Conservation (phyloP, 2,888 invertebrate species). For the Cecidostiba fungosa region DNA sequence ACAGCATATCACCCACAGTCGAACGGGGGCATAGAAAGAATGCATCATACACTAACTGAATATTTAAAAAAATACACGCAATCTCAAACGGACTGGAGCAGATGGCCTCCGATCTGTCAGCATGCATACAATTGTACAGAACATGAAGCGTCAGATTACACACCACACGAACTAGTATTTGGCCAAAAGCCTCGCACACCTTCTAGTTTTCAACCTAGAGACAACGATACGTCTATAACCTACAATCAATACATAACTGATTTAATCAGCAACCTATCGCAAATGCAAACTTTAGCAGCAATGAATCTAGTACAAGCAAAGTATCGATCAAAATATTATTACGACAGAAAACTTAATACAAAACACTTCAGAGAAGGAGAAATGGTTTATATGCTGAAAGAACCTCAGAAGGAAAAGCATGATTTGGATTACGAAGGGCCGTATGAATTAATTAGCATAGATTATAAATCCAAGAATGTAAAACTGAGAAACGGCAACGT, state of each 20-base stretch:
- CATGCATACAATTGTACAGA: conserved; percentile 1
- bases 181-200: background rate
- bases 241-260: conserved; percentile 20
- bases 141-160: background rate
- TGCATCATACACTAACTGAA: background rate
- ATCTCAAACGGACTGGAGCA: background rate
- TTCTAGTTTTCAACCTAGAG: background rate
- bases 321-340: conserved; percentile 57
- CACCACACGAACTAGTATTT: conserved; percentile 36
- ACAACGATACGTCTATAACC: background rate
- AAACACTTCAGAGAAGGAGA: conserved; percentile 40
- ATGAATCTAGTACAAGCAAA: conserved; percentile 53
- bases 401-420: too few relatives aligned
- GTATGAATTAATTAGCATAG: too few relatives aligned
- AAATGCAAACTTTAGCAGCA: conserved; percentile 27
- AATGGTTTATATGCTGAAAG: conserved; percentile 33
- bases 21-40: background rate
- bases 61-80: conserved; percentile 6
- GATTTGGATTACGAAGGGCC: too few relatives aligned
- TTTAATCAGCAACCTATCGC: background rate
- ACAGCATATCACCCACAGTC: conserved; percentile 10
- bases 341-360: conserved; percentile 45
- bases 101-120: background rate
- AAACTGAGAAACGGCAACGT: too few relatives aligned
- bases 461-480: too few relatives aligned